These are phyloP conservation scores for Colletes gigas DNA, from an alignment of 1,140 invertebrate species.

Conservation along the genomic window DNA sequence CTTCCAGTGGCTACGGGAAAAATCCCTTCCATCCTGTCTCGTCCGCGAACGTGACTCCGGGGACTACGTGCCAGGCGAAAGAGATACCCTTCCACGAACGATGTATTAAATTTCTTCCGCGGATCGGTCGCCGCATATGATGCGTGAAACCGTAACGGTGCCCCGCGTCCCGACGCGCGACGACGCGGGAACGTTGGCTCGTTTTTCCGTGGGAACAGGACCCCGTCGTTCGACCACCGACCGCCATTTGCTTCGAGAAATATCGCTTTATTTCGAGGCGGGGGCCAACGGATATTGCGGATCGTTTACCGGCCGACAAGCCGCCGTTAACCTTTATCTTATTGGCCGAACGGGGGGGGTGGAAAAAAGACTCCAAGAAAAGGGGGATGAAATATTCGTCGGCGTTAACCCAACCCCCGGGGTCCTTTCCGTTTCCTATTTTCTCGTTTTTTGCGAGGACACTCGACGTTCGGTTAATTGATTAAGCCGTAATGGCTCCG, in stretches of 20 bases:
- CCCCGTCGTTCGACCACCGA: neutral
- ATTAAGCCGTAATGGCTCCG: neutral
- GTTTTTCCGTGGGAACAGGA: slow-evolving; percentile 42
- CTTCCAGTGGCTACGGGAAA: neutral
- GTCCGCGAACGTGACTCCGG: neutral
- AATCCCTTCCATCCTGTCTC: neutral
- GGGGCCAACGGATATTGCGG: slow-evolving; percentile 57
- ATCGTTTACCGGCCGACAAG: slow-evolving; percentile 52
- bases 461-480: neutral
- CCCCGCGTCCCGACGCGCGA: neutral
- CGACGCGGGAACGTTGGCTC: neutral
- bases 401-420: neutral
- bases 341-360: neutral
- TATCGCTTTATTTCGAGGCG: slow-evolving; percentile 55
- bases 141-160: slow-evolving; percentile 62
- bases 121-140: slow-evolving; percentile 54
- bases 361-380: neutral
- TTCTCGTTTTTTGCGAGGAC: neutral
- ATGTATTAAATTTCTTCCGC: slow-evolving; percentile 57
- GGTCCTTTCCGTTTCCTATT: neutral
- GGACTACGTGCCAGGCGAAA: neutral
- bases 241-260: slow-evolving; percentile 23
- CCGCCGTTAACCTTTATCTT: slow-evolving; percentile 51
- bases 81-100: neutral
- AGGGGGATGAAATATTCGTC: slow-evolving; percentile 30